Evolutionary conservation across 2,113 vertebrate species (phyloP), one percentile per base, ranked within the genome.

Genomic region (Rhineura floridana): DNA sequence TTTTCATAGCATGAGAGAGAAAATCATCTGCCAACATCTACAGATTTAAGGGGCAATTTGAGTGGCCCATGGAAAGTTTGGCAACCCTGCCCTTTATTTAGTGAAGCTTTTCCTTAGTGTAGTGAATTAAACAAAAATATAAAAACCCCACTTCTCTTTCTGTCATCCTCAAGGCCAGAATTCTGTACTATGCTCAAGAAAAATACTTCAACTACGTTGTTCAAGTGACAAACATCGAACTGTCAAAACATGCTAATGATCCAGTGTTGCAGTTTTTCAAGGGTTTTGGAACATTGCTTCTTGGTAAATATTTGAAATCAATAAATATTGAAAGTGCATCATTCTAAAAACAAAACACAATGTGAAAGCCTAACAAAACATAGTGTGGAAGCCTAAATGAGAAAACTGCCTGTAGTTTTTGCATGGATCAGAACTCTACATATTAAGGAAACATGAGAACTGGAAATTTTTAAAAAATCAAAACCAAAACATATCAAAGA

Each of bases 151-250:
- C 6, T 52, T 6, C 3, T 86, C 46, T 23, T 6, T 90, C 30
- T 46, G 44, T 82, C 46, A 7, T 44, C 15, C 0, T 0, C 78
- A 76, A 95, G 94, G 87, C 93, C 3, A 84, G 9, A n/a, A 86
- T 96, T 76, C 65, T 92, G 42, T 95, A 91, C 63, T 95, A 90
- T 25, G 85, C 94, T 91, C 93, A 90, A n/a, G 95, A 97, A 87
- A 92, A 93, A 50, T 94, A 87, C 80, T 97, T 96, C 91, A 95
- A 55, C 59, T 95, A 96, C 0, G 88, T 96, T 52, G 93, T 96
- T 84, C 88, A 88, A 4, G 89, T 90, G 1, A 90, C 95, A 0
- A 90, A 42, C 1, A 23, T 46, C 48, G 90, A 93, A 67, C 89
- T 96, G 85, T 89, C 93, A 33, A 90, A 90, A 23, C 93, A 93